phyloP scores from a whole-genome alignment of 2,888 invertebrate genomes.

The Dusona sp. region DNA sequence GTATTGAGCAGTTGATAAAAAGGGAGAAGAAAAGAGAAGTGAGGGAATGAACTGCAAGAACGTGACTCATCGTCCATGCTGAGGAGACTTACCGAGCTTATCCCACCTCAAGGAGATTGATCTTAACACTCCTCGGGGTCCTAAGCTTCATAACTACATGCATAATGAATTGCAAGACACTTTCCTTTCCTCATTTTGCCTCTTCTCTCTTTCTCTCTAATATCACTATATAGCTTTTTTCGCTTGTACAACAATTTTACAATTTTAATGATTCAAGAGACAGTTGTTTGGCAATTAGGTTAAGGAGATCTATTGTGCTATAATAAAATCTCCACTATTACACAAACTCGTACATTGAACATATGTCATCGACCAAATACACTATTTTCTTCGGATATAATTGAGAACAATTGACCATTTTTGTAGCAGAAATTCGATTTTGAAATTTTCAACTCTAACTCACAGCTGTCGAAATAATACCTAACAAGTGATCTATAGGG shows the following conservation, averaged over 20 bases:
- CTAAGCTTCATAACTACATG: constrained; percentile 23
- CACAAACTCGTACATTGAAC: too few species aligned
- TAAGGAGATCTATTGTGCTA: too few species aligned
- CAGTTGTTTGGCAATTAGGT: background rate
- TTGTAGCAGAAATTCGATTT: too few species aligned
- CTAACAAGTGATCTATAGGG: too few species aligned
- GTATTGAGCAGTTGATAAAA: constrained; percentile 12
- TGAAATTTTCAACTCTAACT: too few species aligned
- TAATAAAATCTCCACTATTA: too few species aligned
- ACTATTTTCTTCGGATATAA: too few species aligned
- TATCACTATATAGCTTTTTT: background rate
- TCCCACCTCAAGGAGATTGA: constrained; percentile 61
- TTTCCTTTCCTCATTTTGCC: constrained; percentile 17
- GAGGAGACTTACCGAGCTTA: constrained; percentile 52
- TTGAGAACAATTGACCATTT: too few species aligned
- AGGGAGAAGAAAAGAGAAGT: constrained; percentile 36
- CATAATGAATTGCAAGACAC: constrained; percentile 28
- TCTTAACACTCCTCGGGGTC: constrained; percentile 53
- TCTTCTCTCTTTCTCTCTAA: background rate
- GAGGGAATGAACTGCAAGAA: constrained; percentile 41
- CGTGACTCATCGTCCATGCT: constrained; percentile 64
- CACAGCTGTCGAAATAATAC: too few species aligned
- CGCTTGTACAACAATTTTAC: background rate
- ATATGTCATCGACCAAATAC: too few species aligned
- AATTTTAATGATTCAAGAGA: background rate